A percentile compares a stretch with the other conserved stretches of the same genome.
These are phyloP conservation scores for Antheraea mylitta DNA, from an alignment of 1,140 invertebrate species.

Conservation along the genomic window DNA sequence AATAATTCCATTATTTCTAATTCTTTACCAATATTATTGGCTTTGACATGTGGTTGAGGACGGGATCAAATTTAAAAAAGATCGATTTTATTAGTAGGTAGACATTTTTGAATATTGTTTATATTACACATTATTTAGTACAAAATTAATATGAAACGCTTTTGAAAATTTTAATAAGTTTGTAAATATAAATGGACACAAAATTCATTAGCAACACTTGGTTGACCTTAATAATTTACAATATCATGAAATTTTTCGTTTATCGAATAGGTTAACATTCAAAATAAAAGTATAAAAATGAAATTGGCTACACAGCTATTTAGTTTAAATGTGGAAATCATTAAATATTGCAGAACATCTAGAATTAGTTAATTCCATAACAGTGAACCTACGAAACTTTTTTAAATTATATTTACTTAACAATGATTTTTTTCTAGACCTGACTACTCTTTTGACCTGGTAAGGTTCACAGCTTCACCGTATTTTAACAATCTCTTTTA, in stretches of 20 bases:
- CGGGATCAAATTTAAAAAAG: too few species aligned
- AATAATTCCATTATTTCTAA: too few species aligned
- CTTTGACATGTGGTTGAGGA: too few species aligned
- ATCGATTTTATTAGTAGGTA: too few species aligned
- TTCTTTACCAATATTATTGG: too few species aligned
- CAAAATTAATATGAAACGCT: constrained; percentile 23
- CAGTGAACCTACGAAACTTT: constrained; percentile 12
- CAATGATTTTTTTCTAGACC: too few species aligned
- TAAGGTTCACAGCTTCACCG: too few species aligned
- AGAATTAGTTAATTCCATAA: constrained; percentile 15
- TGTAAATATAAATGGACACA: constrained; percentile 16
- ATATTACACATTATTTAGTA: too few species aligned
- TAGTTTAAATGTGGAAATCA: constrained; percentile 23
- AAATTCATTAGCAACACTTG: constrained; percentile 13
- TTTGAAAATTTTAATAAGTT: constrained; percentile 17
- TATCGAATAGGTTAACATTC: constrained; percentile 23
- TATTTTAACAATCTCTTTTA: constrained; percentile 29
- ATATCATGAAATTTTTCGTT: constrained; percentile 20
- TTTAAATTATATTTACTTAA: constrained; percentile 19
- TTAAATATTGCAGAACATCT: constrained; percentile 23
- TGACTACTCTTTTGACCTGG: too few species aligned
- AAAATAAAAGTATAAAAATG: constrained; percentile 34
- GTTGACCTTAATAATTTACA: constrained; percentile 15
- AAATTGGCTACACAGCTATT: constrained; percentile 30
- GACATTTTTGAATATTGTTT: too few species aligned